Conservation (phyloP, 92 coral and sea anemone genomes). For the Actinernus sp. region DNA sequence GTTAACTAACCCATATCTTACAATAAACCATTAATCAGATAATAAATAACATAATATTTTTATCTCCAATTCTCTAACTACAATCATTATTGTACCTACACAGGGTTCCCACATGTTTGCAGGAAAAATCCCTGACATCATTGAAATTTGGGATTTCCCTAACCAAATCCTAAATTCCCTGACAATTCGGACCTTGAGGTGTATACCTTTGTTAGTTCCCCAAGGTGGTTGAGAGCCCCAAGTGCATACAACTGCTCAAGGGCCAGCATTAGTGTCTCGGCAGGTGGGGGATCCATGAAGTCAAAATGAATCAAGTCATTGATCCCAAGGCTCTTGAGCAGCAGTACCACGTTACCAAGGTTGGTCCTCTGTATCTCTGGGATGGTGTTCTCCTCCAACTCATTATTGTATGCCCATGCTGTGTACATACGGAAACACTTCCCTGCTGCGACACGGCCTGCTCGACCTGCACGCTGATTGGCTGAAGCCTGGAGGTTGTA, state of each 20-base stretch:
- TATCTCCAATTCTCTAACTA: no score
- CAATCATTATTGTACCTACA: no score
- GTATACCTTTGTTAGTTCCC: constrained; percentile 94
- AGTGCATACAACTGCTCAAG: constrained; percentile 95
- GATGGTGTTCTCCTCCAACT: constrained; percentile 94
- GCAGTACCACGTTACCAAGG: constrained; percentile 93
- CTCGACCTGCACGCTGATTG: constrained; percentile 98
- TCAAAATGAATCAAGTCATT: constrained; percentile 98
- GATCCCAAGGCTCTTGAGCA: constrained; percentile 96
- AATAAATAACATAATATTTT: no score
- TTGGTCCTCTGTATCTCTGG: constrained; percentile 99
- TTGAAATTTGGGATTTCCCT: no score
- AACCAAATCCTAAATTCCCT: no score
- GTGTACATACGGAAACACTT: constrained; percentile 98
- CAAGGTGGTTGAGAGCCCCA: constrained; percentile 98
- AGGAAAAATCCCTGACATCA: no score
- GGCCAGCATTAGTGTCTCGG: constrained; percentile 95
- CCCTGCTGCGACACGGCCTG: constrained; percentile 99
- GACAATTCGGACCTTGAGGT: no score
- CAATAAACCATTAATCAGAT: no score
- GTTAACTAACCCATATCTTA: no score
- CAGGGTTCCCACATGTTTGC: no score
- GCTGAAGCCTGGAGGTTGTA: constrained; percentile 90
- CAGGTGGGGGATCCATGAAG: constrained; percentile 99
- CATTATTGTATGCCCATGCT: constrained; percentile 99